These are phyloP conservation scores for Mimumesa dahlbomi DNA, from an alignment of 2,888 invertebrate genomes.

Conservation along the genomic window DNA sequence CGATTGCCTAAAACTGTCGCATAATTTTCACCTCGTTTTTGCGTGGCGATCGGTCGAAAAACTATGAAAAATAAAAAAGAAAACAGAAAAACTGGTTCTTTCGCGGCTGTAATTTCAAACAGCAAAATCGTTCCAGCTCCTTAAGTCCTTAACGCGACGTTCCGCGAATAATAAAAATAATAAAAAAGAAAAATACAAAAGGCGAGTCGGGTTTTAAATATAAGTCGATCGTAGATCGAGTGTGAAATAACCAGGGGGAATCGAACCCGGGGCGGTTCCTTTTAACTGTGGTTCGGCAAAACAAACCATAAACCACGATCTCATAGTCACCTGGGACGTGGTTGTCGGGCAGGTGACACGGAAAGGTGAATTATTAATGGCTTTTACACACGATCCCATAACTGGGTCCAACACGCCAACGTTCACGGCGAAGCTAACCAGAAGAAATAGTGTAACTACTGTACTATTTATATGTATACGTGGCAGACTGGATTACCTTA, in stretches of 20 bases:
- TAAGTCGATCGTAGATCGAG: conserved; percentile 66
- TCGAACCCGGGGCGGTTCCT: conserved; percentile 44
- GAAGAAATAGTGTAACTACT: too few relatives aligned
- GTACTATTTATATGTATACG: too few relatives aligned
- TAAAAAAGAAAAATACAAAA: background rate
- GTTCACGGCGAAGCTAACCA: too few relatives aligned
- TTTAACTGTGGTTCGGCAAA: conserved; percentile 53
- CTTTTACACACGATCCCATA: conserved; percentile 37
- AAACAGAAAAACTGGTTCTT: too few relatives aligned
- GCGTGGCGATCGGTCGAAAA: too few relatives aligned
- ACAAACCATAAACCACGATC: conserved; percentile 49
- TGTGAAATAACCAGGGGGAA: conserved; percentile 67
- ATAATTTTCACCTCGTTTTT: too few relatives aligned
- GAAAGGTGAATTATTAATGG: conserved; percentile 43
- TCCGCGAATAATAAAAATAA: background rate
- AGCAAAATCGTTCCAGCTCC: background rate
- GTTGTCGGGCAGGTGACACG: conserved; percentile 40
- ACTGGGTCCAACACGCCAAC: too few relatives aligned
- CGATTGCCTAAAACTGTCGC: conserved; percentile 55
- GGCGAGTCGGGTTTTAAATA: conserved; percentile 52
- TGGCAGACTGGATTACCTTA: too few relatives aligned
- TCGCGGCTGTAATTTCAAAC: background rate
- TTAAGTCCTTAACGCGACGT: background rate
- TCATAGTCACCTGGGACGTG: conserved; percentile 37
- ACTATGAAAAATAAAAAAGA: too few relatives aligned